Conservation (phyloP, 2,797 vertebrate genomes). For the Sebastes matsubarae region DNA sequence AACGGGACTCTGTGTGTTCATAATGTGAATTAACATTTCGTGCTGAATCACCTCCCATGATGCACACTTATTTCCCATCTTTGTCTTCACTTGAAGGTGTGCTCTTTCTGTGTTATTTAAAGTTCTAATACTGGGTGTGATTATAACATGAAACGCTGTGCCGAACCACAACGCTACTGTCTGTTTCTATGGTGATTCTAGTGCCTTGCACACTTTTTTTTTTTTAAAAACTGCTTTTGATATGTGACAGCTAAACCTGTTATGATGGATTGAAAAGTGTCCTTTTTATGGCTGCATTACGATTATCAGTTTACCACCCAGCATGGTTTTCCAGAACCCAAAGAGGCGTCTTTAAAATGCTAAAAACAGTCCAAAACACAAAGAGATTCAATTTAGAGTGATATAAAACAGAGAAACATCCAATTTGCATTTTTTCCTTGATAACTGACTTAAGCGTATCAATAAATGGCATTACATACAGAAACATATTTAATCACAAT, state of each 20-base stretch:
- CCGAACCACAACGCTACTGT: neutral
- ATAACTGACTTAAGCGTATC: too few relatives aligned
- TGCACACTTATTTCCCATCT: neutral
- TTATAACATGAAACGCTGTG: neutral
- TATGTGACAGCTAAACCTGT: neutral
- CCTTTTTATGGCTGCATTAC: neutral
- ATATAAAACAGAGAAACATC: too few relatives aligned
- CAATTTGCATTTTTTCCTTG: too few relatives aligned
- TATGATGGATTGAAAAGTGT: neutral
- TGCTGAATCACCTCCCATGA: constrained; percentile 22
- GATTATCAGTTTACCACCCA: neutral
- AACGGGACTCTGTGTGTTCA: constrained; percentile 2
- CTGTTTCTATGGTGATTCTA: neutral
- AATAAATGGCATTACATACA: too few relatives aligned
- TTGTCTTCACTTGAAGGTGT: neutral
- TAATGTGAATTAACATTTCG: constrained; percentile 14
- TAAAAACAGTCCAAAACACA: too few relatives aligned
- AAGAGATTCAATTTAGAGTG: too few relatives aligned
- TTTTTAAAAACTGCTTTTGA: too few relatives aligned
- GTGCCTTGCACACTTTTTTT: neutral
- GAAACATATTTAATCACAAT: neutral
- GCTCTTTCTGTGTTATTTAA: neutral
- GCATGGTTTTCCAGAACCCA: neutral
- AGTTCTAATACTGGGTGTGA: neutral
- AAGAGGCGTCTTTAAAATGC: too few relatives aligned